Evolutionary conservation across 1,140 invertebrate species (phyloP), one percentile per base, ranked within the genome.

Genomic region (Stegodyphus mimosarum): DNA sequence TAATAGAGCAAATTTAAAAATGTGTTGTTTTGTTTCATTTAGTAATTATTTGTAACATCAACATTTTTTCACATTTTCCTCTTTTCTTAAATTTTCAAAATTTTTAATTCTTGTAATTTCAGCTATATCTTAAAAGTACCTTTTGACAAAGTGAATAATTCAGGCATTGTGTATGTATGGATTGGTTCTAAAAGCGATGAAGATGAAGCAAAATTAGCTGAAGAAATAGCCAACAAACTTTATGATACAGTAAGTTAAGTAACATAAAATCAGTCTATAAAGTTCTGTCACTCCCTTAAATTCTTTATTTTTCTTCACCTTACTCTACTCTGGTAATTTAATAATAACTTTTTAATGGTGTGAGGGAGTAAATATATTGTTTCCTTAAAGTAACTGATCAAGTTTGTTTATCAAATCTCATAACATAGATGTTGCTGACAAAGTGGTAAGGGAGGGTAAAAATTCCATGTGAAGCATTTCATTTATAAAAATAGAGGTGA

Each of bases 161-260:
- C 94, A 51, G 97, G 98, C 49, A 97, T 98, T 87, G 96, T 99
- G 33, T 99, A 99, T 91, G 96, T 98, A 9, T 99, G 99, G 99
- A 94, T 99, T 88, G 99, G 98, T 49, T 94, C 93, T 15, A 96
- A 97, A 90, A 93, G 95, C 49, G 94, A 97, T 91, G 92, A 94
- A 50, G 97, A 99, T 89, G 97, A 98, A 89, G 94, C 95, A 5
- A 92, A 95, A 87, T 91, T 99, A 70, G 93, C 96, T 63, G 95
- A 98, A 91, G 96, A 99, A 90, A 97, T 99, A 86, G 97, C 97
- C 6, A 95, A 97, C 88, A 94, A 96, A 88, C 96, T 98, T 93
- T 99, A 97, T 90, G 96, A 96, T 90, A 95, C 94, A 89, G 93
- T 93, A 90, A 90, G 90, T 74, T 33, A 33, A 33, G 33, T 33